A percentile compares a stretch with the other conserved stretches of the same genome.
Conservation (phyloP, 1,140 invertebrate species). For the Microplitis demolitor region DNA sequence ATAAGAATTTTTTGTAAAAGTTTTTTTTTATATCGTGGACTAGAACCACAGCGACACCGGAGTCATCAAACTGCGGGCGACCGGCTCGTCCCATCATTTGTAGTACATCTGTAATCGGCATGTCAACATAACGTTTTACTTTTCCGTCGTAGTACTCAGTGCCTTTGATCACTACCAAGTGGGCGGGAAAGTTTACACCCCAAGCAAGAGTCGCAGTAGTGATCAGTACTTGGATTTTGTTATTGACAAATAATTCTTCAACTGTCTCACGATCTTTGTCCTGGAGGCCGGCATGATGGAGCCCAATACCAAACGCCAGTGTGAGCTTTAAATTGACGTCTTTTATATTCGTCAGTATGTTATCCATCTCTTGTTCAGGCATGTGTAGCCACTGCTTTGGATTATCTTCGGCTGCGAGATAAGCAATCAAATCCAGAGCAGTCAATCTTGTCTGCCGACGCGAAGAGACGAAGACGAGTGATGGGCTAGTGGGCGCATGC, state of each 20-base stretch:
- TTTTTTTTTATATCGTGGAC: conserved; percentile 99
- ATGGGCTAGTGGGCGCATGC: conserved; percentile 89
- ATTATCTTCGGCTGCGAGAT: conserved; percentile 87
- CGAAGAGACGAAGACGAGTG: conserved; percentile 97
- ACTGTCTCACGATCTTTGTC: conserved; percentile 90
- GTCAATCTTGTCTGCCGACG: conserved; percentile 95
- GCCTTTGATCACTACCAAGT: conserved; percentile 81
- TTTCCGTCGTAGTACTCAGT: conserved; percentile 99
- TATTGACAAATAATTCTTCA: conserved; percentile 95
- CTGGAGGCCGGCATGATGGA: conserved; percentile 96
- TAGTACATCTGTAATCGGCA: conserved; percentile 98
- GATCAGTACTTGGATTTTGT: conserved; percentile 98
- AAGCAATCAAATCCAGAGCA: conserved; percentile 94
- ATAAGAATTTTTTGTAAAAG: conserved; percentile 99
- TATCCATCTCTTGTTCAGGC: conserved; percentile 82
- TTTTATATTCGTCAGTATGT: conserved; percentile 75
- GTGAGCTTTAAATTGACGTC: conserved; percentile 94
- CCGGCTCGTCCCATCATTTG: conserved; percentile 99
- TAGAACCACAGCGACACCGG: conserved; percentile 94
- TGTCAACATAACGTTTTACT: conserved; percentile 95
- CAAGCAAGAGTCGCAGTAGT: conserved; percentile 97
- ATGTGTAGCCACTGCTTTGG: conserved; percentile 96
- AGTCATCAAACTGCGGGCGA: conserved; percentile 93
- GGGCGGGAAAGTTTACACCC: conserved; percentile 98
- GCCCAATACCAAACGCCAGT: conserved; percentile 95